These are phyloP conservation scores for Caranx ignobilis DNA, from an alignment of 2,113 vertebrate genomes.

Conservation along the genomic window DNA sequence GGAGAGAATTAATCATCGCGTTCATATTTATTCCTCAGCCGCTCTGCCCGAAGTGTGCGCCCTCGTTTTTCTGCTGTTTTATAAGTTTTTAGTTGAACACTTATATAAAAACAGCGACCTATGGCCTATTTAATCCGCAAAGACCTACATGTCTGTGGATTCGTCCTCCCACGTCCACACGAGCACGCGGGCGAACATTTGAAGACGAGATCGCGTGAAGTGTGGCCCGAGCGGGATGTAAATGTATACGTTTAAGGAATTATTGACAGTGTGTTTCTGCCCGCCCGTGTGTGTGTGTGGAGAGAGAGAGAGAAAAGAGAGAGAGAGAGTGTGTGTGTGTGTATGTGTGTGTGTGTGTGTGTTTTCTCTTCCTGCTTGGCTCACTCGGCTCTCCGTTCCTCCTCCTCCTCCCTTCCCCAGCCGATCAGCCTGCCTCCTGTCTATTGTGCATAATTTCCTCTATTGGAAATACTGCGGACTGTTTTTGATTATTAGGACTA, in stretches of 20 bases:
- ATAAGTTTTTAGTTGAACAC: conserved; percentile 37
- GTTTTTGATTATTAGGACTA: conserved; percentile 57
- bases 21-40: conserved; percentile 9
- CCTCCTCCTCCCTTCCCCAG: conserved; percentile 57
- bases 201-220: not conserved
- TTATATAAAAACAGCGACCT: conserved; percentile 4
- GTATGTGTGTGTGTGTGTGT: conserved; percentile 4
- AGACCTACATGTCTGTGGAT: rapidly evolving
- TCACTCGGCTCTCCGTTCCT: conserved; percentile 53
- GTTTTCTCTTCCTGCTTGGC: conserved; percentile 63
- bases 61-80: conserved; percentile 16
- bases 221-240: conserved; percentile 16
- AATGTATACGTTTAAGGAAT: conserved; percentile 63
- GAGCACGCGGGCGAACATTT: not conserved
- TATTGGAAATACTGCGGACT: conserved; percentile 62
- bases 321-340: not conserved
- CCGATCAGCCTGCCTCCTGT: conserved; percentile 61
- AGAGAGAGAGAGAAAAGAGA: too few relatives aligned
- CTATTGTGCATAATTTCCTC: conserved; percentile 67
- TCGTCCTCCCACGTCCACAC: not conserved
- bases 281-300: conserved; percentile 17
- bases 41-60: not conserved
- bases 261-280: conserved; percentile 51
- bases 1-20: conserved; percentile 62
- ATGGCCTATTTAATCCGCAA: not conserved